Evolutionary conservation across 2,113 vertebrate species (phyloP), one percentile per base, ranked within the genome.

Genomic region (Brachyhypopomus gauderio): DNA sequence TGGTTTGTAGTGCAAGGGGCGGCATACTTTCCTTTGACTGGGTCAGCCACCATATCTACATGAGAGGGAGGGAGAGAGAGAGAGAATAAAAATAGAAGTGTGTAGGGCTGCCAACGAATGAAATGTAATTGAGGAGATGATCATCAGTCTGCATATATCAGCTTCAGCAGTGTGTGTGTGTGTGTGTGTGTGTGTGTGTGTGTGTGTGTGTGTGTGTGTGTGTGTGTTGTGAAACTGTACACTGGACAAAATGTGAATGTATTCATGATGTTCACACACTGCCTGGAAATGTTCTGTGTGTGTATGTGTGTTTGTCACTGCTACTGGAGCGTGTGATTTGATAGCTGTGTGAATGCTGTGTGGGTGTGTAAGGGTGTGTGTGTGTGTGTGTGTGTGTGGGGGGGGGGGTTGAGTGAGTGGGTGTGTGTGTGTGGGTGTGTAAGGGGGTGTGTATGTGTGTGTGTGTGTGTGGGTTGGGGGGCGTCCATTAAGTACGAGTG

Each of bases 41-140:
- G 41, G 71, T 85, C 81, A 72, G 55, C 19, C 66, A 45, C 36
- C 25, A 64, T 80, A 45, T 59, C 66, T 70, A 64, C 25, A 36
- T 38, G 11, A 77, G 36, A 48, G 17, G 17, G 20, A 72, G 12
- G 48, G 20, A 52, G 60, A 73, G 45, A 80, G 79, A 74, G 30
- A 66, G 36, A 22, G 27, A 38, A 62, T 84, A 87, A 79, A 87
- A 83, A 85, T 87, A 87, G 86, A 76, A 75, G 23, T 64, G 63
- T 75, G 38, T 77, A 62, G 41, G 55, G 12, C 30, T 82, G 75
- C 84, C 81, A 79, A 78, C 79, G 36, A 83, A 76, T 77, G 66
- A 69, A 45, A 71, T 70, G 70, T 75, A 84, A 81, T 74, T 52
- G 67, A 25, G 74, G 38, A 60, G 72, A 81, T 58, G 38, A 77